phyloP scores from a whole-genome alignment of 2,797 vertebrate species.

The Hapalemur alaotrensis region DNA sequence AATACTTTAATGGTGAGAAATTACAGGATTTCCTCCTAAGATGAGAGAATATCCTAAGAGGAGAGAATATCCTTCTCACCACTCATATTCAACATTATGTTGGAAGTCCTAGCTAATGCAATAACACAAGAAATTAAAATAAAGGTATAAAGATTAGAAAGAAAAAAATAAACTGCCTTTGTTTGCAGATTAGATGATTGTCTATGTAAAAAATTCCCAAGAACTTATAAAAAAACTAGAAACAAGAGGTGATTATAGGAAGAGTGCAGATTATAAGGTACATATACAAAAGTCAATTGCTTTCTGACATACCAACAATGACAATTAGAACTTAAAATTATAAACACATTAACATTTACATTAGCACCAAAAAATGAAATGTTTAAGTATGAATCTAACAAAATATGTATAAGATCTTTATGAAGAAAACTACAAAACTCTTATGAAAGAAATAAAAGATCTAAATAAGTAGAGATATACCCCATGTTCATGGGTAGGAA shows the following conservation, averaged over 20 bases:
- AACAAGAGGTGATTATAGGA: background rate
- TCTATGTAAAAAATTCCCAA: background rate
- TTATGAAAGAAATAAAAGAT: background rate
- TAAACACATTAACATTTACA: background rate
- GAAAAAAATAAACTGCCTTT: background rate
- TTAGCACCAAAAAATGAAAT: background rate
- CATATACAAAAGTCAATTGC: background rate
- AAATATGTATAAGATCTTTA: background rate
- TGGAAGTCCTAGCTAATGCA: background rate
- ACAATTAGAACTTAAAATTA: background rate
- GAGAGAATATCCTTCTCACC: background rate
- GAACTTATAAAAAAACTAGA: background rate
- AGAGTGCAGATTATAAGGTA: background rate
- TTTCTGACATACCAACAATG: background rate
- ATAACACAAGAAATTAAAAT: background rate
- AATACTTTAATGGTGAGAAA: background rate
- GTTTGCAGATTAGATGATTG: background rate
- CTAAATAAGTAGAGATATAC: background rate
- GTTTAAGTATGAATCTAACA: background rate
- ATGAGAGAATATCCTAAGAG: background rate
- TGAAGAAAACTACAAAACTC: background rate
- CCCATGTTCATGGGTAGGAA: background rate
- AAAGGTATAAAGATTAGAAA: background rate
- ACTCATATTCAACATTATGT: background rate
- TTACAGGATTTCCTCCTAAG: background rate